These are phyloP conservation scores for Watsonalla binaria DNA, from an alignment of 2,888 invertebrate species.

Conservation along the genomic window DNA sequence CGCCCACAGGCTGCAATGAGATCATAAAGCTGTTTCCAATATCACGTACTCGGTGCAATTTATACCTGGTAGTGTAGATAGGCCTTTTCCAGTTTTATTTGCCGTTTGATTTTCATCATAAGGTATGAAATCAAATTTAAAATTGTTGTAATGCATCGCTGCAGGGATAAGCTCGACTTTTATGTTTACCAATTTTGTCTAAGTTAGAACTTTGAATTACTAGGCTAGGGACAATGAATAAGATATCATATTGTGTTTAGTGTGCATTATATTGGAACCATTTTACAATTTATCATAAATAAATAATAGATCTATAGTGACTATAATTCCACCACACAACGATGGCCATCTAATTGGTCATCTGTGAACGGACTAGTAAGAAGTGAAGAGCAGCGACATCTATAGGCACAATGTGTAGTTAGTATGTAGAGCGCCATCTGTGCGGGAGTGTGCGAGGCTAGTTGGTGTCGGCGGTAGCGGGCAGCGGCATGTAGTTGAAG, in stretches of 20 bases:
- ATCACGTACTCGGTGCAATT: slow-evolving; percentile 50
- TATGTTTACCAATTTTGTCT: no score
- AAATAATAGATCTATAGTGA: not conserved
- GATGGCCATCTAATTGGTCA: not conserved
- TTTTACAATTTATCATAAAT: no score
- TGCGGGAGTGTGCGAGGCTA: slow-evolving; percentile 7
- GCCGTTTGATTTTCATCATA: no score
- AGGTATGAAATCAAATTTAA: no score
- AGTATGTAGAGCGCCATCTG: slow-evolving; percentile 11
- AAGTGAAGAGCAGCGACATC: slow-evolving; percentile 2
- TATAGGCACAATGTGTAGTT: no score
- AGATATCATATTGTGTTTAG: no score
- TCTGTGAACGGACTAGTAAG: not conserved
- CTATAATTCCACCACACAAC: not conserved
- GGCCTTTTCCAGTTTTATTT: no score
- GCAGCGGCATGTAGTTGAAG: slow-evolving; percentile 53
- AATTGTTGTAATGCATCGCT: no score
- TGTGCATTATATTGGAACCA: no score
- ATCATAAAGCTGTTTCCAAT: slow-evolving; percentile 63
- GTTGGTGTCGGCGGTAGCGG: slow-evolving; percentile 17
- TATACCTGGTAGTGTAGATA: slow-evolving; percentile 30
- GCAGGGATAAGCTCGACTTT: no score
- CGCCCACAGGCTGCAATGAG: slow-evolving; percentile 68
- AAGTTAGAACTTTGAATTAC: no score
- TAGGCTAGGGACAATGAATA: no score